Percentiles rank a stretch among this genome's conserved stretches.
Evolutionary conservation across 1,140 invertebrate genomes (phyloP).

Genomic region (Telenomus remus): DNA sequence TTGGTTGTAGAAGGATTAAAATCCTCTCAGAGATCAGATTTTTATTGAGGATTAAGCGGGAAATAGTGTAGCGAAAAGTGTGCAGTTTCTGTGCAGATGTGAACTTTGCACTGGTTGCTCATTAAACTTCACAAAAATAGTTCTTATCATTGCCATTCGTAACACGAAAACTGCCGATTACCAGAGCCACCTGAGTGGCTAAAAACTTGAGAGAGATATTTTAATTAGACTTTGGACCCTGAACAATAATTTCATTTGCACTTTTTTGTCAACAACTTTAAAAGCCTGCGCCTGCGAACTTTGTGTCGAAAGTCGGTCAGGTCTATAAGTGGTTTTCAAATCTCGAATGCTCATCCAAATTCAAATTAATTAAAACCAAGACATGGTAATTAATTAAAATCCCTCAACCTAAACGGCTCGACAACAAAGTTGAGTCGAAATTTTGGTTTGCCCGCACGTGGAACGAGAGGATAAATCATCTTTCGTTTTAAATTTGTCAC

Average conservation of each 20-base stretch:
- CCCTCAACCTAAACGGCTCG: too few species aligned
- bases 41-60: too few species aligned
- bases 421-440: too few species aligned
- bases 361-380: neutral
- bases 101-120: neutral
- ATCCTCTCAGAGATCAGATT: too few species aligned
- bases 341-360: conserved; percentile 15
- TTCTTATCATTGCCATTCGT: conserved; percentile 24
- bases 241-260: conserved; percentile 41
- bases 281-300: conserved; percentile 34
- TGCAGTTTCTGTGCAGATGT: neutral
- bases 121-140: conserved; percentile 14
- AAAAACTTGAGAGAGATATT: conserved; percentile 24
- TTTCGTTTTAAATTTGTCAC: neutral
- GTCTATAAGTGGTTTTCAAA: conserved; percentile 16
- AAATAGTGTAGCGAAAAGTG: too few species aligned
- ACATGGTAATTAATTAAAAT: too few species aligned
- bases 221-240: conserved; percentile 41
- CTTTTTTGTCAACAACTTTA: conserved; percentile 37
- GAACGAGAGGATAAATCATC: neutral
- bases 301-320: conserved; percentile 34
- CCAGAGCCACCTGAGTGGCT: conserved; percentile 13
- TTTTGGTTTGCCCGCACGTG: too few species aligned
- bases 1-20: too few species aligned
- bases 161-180: conserved; percentile 26